Evolutionary conservation across 2,797 vertebrate species (phyloP).

Genomic region (Morelia viridis): DNA sequence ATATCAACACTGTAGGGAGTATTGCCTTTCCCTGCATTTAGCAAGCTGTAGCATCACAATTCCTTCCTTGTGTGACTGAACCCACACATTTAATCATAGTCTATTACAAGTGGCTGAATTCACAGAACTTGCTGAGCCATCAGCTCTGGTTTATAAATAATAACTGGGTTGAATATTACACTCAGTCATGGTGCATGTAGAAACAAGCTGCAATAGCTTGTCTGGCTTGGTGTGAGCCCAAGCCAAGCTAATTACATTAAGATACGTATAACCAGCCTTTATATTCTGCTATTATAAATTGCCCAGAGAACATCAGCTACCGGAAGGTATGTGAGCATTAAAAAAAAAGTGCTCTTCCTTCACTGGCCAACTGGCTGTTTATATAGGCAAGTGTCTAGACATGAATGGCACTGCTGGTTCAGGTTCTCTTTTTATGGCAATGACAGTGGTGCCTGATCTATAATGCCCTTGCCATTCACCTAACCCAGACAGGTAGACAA

Average conservation of each 20-base stretch:
- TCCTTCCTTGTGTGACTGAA: neutral
- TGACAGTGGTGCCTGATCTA: neutral
- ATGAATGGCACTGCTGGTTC: neutral
- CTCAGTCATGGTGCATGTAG: neutral
- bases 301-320: neutral
- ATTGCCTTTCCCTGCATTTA: neutral
- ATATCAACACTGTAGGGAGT: neutral
- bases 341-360: neutral
- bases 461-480: neutral
- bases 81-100: neutral
- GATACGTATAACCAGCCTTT: neutral
- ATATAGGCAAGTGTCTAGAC: neutral
- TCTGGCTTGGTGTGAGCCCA: neutral
- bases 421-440: neutral
- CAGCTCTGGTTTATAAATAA: neutral
- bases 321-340: neutral
- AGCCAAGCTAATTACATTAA: neutral
- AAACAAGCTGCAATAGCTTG: neutral
- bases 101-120: neutral
- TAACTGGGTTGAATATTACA: neutral
- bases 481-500: neutral
- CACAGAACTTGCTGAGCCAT: neutral
- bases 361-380: neutral
- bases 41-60: neutral
- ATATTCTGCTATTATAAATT: neutral